Base-by-base conservation (phyloP, 64 coral and sea anemone genomes). In the Acropora tenuis region DNA sequence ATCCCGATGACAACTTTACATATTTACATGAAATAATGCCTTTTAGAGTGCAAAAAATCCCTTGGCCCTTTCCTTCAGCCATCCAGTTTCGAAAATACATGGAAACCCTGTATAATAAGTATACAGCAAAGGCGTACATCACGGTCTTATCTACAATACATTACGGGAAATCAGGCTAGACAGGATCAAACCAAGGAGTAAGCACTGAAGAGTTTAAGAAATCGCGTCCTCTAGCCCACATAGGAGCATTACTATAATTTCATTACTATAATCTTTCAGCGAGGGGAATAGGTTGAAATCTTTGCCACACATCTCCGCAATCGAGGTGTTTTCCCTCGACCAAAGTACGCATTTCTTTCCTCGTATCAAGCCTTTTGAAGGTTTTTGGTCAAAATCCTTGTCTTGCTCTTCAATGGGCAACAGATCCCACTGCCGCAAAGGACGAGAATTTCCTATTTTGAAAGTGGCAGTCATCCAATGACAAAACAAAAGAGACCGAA, bases 381-480 rank as follows among this genome's bases (percentile, higher is more conserved):
- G 4, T 50, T 43, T 41, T 80, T 4, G 2, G 59, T 80, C 5
- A 91, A 10, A 4, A 58, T 48, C 43, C 49, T 66, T 66, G 78
- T 83, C 8, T 48, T 73, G 30, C 18, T 43, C 15, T 6, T 60
- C 5, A 60, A 92, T 44, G 8, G 90, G 87, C 30, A 86, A 79
- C 9, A 96, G 17, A 48, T 96, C 95, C 10, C 18, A 42, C 41
- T 92, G 84, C 15, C 93, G 79, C 43, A 96, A 43, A 19, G 81
- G 87, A 50, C 91, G 72, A 50, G 93, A 71, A 84, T 50, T 96
- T 12, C 94, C 94, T 17, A 48, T 80, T 18, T 69, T 81, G 16
- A 96, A 88, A 0, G 86, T 69, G 9, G 43, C 78, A 41, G 79
- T 89, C 87, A 96, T 87, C 95, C 95, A 96, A 80, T 79, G 78